Percentiles rank a stretch among this genome's conserved stretches.
These are phyloP conservation scores for Porites lutea DNA, from an alignment of 64 coral and sea anemone genomes.

Conservation along the genomic window DNA sequence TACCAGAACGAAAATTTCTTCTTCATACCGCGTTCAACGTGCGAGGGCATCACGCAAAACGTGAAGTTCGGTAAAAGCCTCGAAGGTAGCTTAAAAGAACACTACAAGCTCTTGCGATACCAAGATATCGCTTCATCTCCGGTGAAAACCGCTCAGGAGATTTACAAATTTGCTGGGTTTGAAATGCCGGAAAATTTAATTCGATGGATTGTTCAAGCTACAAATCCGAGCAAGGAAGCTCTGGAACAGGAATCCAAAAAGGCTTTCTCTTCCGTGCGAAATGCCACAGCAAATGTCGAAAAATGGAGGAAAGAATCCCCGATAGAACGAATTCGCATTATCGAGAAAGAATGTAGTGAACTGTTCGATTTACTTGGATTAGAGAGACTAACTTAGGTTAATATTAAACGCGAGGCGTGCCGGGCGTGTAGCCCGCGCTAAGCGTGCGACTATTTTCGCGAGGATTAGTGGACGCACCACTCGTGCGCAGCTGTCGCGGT, in stretches of 20 bases:
- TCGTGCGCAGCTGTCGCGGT: too few relatives aligned
- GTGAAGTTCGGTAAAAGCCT: slow-evolving; percentile 56
- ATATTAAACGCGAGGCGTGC: too few relatives aligned
- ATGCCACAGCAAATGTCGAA: slow-evolving; percentile 54
- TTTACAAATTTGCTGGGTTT: slow-evolving; percentile 79
- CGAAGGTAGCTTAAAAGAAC: background rate
- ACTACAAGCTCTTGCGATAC: slow-evolving; percentile 54
- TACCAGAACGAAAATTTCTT: slow-evolving; percentile 19
- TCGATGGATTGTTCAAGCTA: slow-evolving; percentile 54
- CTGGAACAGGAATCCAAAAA: slow-evolving; percentile 7
- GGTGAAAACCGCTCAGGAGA: slow-evolving; percentile 37
- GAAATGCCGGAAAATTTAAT: slow-evolving; percentile 34
- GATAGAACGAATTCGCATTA: slow-evolving; percentile 10
- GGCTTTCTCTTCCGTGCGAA: slow-evolving; percentile 45
- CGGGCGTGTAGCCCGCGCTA: too few relatives aligned
- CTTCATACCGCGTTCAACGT: background rate
- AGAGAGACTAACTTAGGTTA: background rate
- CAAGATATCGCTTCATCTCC: slow-evolving; percentile 55
- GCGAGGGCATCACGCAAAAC: slow-evolving; percentile 55
- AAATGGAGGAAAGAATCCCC: slow-evolving; percentile 67
- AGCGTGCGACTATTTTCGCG: too few relatives aligned
- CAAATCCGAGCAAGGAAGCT: slow-evolving; percentile 52
- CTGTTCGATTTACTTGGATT: slow-evolving; percentile 36
- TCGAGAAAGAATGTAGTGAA: slow-evolving; percentile 61
- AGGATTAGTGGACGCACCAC: too few relatives aligned